Conservation (phyloP, 2,888 invertebrate species). For the Ophraella communa region DNA sequence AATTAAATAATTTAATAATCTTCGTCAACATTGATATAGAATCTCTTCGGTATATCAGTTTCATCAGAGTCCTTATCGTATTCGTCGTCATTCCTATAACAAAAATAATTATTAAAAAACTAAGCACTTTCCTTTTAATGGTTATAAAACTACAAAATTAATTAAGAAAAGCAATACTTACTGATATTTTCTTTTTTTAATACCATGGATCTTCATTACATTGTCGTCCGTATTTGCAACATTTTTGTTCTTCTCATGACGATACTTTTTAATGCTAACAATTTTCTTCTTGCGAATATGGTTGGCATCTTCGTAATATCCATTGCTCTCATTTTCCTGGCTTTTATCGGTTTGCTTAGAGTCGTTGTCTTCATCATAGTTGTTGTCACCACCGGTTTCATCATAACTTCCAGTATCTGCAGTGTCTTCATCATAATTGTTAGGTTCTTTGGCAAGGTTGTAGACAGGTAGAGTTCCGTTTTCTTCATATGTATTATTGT, state of each 20-base stretch:
- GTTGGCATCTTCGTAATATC: constrained; percentile 34
- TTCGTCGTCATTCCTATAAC: constrained; percentile 28
- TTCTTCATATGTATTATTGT: constrained; percentile 13
- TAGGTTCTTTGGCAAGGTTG: too few species aligned
- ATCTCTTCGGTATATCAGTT: constrained; percentile 19
- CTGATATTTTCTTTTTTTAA: constrained; percentile 37
- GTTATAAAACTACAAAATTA: too few species aligned
- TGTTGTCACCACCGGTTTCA: constrained; percentile 25
- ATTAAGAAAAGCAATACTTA: too few species aligned
- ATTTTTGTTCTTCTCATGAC: constrained; percentile 49
- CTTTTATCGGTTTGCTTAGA: constrained; percentile 24
- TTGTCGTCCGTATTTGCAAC: constrained; percentile 37
- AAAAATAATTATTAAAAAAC: not conserved
- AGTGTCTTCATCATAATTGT: constrained; percentile 5
- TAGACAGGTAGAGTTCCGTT: too few species aligned
- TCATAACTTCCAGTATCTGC: constrained; percentile 27
- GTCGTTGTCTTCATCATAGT: constrained; percentile 25
- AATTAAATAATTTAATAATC: constrained; percentile 1
- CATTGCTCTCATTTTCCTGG: constrained; percentile 30
- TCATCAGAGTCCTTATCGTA: constrained; percentile 45
- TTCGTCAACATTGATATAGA: constrained; percentile 15
- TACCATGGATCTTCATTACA: constrained; percentile 46
- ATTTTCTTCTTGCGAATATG: constrained; percentile 26
- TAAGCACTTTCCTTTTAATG: not conserved
- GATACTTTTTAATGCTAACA: constrained; percentile 49